Conservation (phyloP, 1,140 invertebrate genomes). For the Cataglyphis hispanica region DNA sequence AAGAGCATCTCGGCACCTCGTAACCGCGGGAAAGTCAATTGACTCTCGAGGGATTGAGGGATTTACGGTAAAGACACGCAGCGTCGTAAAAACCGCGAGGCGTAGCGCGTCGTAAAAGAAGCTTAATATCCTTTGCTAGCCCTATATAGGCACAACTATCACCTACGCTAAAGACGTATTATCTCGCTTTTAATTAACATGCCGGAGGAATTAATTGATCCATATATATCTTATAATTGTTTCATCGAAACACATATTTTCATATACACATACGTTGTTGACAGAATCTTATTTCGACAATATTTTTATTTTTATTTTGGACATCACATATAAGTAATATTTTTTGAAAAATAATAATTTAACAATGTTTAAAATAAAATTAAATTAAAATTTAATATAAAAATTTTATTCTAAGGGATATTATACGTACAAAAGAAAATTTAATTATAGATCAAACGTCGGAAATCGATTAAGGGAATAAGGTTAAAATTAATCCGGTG, state of each 20-base stretch:
- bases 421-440: too few relatives aligned
- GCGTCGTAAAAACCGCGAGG: constrained; percentile 65
- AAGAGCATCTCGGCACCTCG: constrained; percentile 56
- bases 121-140: constrained; percentile 73
- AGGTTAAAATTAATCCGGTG: not conserved
- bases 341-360: too few relatives aligned
- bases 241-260: too few relatives aligned
- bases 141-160: constrained; percentile 61
- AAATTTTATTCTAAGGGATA: too few relatives aligned
- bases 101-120: constrained; percentile 67
- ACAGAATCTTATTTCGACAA: too few relatives aligned
- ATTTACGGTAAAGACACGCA: constrained; percentile 77
- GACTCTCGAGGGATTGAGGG: constrained; percentile 74
- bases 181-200: constrained; percentile 13
- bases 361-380: too few relatives aligned
- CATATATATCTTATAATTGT: too few relatives aligned
- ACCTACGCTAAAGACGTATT: constrained; percentile 23
- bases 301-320: too few relatives aligned
- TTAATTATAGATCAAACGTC: too few relatives aligned
- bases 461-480: not conserved
- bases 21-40: constrained; percentile 75
- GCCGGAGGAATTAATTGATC: not conserved
- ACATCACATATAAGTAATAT: too few relatives aligned
- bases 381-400: too few relatives aligned
- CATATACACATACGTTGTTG: too few relatives aligned